phyloP scores from a whole-genome alignment of 2,888 invertebrate species.

The Odontothrips loti region DNA sequence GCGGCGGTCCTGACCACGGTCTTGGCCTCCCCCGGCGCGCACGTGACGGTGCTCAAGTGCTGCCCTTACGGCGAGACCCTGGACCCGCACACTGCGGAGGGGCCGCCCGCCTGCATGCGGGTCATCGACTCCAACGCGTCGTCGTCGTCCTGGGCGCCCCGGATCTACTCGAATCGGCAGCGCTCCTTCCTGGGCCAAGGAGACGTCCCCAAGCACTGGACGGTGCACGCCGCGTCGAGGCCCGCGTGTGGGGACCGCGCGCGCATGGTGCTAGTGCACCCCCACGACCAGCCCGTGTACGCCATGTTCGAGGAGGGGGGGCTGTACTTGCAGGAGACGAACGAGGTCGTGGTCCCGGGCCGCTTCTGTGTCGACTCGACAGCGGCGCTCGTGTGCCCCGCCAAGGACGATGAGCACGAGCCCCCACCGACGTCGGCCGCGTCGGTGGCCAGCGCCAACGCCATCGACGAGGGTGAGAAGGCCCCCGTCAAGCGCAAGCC shows the following conservation, averaged over 20 bases:
- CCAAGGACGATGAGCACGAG: constrained; percentile 42
- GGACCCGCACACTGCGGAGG: constrained; percentile 46
- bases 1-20: neutral
- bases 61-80: constrained; percentile 54
- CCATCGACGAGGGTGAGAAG: neutral
- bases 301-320: constrained; percentile 61
- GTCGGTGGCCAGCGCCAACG: constrained; percentile 39
- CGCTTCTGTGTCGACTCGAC: constrained; percentile 65
- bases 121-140: neutral
- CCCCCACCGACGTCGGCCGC: constrained; percentile 39
- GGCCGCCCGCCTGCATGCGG: constrained; percentile 40
- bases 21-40: constrained; percentile 16
- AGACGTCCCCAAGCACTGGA: constrained; percentile 51
- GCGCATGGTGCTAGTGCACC: constrained; percentile 46
- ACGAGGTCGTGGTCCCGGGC: constrained; percentile 49
- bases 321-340: constrained; percentile 53
- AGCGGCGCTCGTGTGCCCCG: constrained; percentile 59
- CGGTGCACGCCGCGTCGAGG: constrained; percentile 46
- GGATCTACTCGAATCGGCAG: constrained; percentile 32
- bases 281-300: constrained; percentile 44
- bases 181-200: constrained; percentile 33
- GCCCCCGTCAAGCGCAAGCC: neutral
- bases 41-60: constrained; percentile 50
- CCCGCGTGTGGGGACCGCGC: constrained; percentile 49
- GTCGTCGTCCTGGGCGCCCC: constrained; percentile 37